Base-by-base conservation (phyloP, 2,113 vertebrate genomes). In the Thamnaconus septentrionalis region DNA sequence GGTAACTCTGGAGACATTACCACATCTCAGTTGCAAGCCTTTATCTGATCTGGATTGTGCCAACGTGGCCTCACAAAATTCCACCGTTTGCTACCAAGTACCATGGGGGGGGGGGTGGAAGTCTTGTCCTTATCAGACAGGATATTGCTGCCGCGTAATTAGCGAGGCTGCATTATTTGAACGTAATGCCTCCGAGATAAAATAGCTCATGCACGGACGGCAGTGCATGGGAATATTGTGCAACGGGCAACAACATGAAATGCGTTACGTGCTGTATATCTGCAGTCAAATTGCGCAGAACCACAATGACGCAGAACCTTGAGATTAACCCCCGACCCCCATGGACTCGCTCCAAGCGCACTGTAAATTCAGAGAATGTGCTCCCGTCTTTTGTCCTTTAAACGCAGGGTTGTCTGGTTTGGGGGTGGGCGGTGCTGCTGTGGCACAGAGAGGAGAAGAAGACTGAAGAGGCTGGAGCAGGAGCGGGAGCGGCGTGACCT, bases 51-150 rank as follows among this genome's bases (percentile, higher is more conserved):
- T 49, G 47, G 56, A 72, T 64, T 60, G 72, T 66, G 61, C 12
- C 65, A 63, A 31, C 18, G 18, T 31, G 18, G 73, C 64, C 74
- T 44, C 68, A 50, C 45, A 53, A 57, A 82, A 89, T 88, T 87
- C 84, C 79, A 59, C 48, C 18, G 18, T 31, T 31, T 60, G 59
- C 63, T 86, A 87, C 90, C 76, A 78, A 81, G 75, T 68, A 63
- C 80, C 80, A 59, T 40, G 40, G 79, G 75, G 59, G 74, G 73
- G 64, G 73, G 63, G 59, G 57, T 76, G 80, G 52, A 59, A 66
- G 69, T 31, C 18, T 31, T 31, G 18, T 31, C 18, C 18, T 83
- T 82, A 87, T 88, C 85, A 46, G 53, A 73, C 43, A 12, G 76
- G 71, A 60, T 79, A 71, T 43, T 57, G 57, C 49, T 43, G 64